phyloP scores from a whole-genome alignment of 2,888 invertebrate genomes.

The Fabriciana adippe region DNA sequence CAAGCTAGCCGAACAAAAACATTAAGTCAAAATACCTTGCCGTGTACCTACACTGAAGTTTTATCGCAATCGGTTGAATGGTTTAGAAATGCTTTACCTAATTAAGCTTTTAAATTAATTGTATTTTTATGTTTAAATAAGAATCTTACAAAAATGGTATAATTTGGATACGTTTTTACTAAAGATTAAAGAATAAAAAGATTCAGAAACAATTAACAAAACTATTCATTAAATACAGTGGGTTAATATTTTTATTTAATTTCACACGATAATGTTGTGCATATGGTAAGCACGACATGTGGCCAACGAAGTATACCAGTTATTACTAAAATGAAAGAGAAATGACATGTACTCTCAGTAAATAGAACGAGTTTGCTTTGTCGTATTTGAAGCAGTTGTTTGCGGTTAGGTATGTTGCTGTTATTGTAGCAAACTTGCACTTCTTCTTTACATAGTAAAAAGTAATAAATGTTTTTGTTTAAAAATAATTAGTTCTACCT shows the following conservation, averaged over 20 bases:
- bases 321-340: constrained; percentile 20
- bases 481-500: no score
- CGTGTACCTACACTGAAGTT: no score
- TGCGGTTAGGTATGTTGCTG: constrained; percentile 21
- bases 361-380: constrained; percentile 24
- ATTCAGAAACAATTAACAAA: neutral
- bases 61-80: no score
- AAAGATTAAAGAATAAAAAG: neutral
- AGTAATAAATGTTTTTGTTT: neutral
- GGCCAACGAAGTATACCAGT: constrained; percentile 8
- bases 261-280: constrained; percentile 5
- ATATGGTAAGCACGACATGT: constrained; percentile 12
- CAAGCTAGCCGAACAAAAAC: no score
- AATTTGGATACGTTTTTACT: neutral
- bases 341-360: constrained; percentile 15
- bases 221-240: neutral
- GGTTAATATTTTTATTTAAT: constrained; percentile 1
- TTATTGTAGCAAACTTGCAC: constrained; percentile 9
- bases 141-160: no score
- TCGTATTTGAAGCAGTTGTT: constrained; percentile 16
- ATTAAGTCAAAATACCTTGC: no score
- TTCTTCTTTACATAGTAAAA: neutral
- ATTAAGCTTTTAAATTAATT: no score
- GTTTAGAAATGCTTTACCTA: no score
- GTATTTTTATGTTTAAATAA: no score